Evolutionary conservation across 1,140 invertebrate species (phyloP), one percentile per base, ranked within the genome.

Genomic region (Calephelis nemesis): DNA sequence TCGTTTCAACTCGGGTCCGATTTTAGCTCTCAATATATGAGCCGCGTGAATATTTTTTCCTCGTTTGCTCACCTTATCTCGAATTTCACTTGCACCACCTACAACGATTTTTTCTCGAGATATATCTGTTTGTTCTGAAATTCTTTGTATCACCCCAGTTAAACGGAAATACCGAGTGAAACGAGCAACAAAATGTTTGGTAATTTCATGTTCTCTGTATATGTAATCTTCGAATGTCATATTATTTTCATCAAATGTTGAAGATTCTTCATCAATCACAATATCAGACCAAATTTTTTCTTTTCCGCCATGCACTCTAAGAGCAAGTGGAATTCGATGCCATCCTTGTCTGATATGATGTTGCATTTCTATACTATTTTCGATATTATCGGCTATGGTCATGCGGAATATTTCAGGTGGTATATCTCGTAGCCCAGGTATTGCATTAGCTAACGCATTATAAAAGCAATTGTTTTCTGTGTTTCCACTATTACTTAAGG

Each of bases 341-440:
- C 65, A 67, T 7, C 65, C 52, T 47, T 67, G 42, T 58, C 45
- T 8, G 47, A 67, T 67, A 11, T 67, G 50, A 54, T 54, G 9
- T 47, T 48, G 65, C 42, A 67, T 60, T 67, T 60, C 52, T 19
- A 47, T 42, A 19, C 54, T 67, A 58, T 67, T 45, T 60, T 58
- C 50, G 19, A 67, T 47, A 12, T 45, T 42, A 45, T 60, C 54
- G 30, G 65, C 65, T 47, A 67, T 60, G 42, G n/a, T 58, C 9
- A 1, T 60, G 7, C 65, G 40, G 30, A 67, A 67, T 11, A 47
- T 58, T 58, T 67, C 42, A 11, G 65, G 15, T 10, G 42, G 42
- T 48, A 67, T 15, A 30, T 60, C 40, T 47, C 42, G 13, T 15
- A 67, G 40, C 12, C 45, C 65, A 60, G 65, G 65, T 47, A 67